Conservation (phyloP, 2,113 vertebrate genomes). For the Semnornis frantzii region DNA sequence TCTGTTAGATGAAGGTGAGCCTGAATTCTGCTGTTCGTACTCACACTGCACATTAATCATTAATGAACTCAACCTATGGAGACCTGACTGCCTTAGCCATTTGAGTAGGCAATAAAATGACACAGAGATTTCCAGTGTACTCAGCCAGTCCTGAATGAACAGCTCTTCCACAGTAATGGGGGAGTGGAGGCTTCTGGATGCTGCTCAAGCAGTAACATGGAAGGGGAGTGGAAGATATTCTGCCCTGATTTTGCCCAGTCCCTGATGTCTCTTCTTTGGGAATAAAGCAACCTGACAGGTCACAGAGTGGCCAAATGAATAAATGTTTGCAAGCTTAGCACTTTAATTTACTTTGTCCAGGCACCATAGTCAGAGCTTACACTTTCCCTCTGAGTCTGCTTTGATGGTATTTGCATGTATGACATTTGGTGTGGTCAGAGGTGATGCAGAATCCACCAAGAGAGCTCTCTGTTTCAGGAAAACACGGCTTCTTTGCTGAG, state of each 20-base stretch:
- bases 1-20: background rate
- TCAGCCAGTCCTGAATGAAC: background rate
- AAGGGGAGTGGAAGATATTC: background rate
- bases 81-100: background rate
- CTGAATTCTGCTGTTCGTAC: background rate
- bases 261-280: background rate
- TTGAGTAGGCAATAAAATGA: background rate
- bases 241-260: background rate
- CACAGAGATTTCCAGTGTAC: background rate
- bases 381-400: background rate
- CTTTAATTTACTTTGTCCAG: background rate
- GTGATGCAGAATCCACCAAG: rapidly evolving
- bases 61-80: background rate
- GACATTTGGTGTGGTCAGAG: background rate
- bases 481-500: background rate
- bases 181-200: background rate
- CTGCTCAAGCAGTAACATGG: background rate
- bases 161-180: background rate
- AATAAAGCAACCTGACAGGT: background rate
- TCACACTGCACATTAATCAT: background rate
- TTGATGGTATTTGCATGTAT: background rate
- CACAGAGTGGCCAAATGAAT: background rate
- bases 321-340: background rate
- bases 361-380: background rate
- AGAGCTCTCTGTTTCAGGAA: background rate